Percentiles rank a stretch among this genome's conserved stretches.
Evolutionary conservation across 1,140 invertebrate species (phyloP).

Genomic region (Cydia amplana): DNA sequence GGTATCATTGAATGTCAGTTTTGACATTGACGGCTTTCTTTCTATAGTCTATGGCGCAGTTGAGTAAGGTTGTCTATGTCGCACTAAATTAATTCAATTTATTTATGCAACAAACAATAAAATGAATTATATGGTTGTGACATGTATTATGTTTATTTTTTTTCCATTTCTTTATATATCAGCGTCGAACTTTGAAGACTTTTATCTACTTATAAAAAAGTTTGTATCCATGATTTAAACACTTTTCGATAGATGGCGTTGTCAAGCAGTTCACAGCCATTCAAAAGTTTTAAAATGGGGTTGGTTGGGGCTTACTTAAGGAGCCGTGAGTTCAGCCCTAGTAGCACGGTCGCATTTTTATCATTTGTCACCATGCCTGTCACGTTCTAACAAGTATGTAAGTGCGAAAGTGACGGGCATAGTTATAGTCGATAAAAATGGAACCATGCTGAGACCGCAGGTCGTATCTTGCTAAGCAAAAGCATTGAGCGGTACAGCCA

Average conservation of each 20-base stretch:
- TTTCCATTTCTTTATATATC: neutral
- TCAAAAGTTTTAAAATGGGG: no score
- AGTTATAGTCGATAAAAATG: no score
- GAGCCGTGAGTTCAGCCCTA: no score
- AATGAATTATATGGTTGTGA: neutral
- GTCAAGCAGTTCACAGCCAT: neutral
- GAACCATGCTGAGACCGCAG: no score
- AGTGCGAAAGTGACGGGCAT: no score
- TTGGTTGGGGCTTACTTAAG: no score
- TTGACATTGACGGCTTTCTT: neutral
- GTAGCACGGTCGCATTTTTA: no score
- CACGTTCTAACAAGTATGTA: no score
- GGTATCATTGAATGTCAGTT: slow-evolving; percentile 16
- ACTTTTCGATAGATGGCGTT: neutral
- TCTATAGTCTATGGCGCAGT: neutral
- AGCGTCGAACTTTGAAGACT: neutral
- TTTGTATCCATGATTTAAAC: neutral
- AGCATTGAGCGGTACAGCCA: no score
- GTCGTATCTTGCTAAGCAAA: no score
- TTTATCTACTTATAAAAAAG: no score
- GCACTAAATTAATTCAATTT: neutral
- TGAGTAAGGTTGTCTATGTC: neutral
- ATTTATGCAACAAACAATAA: neutral
- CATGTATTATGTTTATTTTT: neutral
- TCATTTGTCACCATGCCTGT: no score